Percentiles rank a stretch among this genome's conserved stretches.
phyloP scores from a whole-genome alignment of 2,797 vertebrate species.

The Melanotaenia trifasciata region DNA sequence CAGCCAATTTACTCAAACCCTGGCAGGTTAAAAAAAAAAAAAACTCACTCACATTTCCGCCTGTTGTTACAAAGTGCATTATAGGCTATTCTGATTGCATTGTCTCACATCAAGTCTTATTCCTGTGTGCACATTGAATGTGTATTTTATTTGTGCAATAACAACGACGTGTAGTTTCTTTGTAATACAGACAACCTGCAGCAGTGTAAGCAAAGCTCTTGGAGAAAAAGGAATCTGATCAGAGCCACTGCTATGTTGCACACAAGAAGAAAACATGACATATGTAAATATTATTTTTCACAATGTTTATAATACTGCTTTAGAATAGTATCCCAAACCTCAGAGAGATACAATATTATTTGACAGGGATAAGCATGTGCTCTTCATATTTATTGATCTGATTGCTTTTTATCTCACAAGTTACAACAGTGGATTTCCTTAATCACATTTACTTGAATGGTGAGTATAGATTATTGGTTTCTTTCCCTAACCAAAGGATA shows the following conservation, averaged over 20 bases:
- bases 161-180: constrained; percentile 43
- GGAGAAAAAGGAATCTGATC: constrained; percentile 29
- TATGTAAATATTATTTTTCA: constrained; percentile 78
- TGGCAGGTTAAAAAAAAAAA: constrained; percentile 1
- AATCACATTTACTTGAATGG: constrained; percentile 74
- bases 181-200: constrained; percentile 36
- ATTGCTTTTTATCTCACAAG: constrained; percentile 19
- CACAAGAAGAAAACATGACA: constrained; percentile 31
- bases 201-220: constrained; percentile 29
- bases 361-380: constrained; percentile 45
- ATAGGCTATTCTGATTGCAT: constrained; percentile 38
- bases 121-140: constrained; percentile 59
- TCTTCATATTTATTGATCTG: constrained; percentile 52
- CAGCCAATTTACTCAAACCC: constrained; percentile 17
- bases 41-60: constrained; percentile 23
- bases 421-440: constrained; percentile 18
- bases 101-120: constrained; percentile 48
- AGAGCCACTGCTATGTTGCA: constrained; percentile 31
- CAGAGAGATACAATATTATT: constrained; percentile 42
- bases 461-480: constrained; percentile 48
- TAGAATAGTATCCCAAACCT: constrained; percentile 48
- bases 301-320: constrained; percentile 40
- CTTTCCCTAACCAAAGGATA: constrained; percentile 74
- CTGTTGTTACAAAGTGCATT: constrained; percentile 22
- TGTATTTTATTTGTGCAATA: constrained; percentile 73